phyloP scores from a whole-genome alignment of 2,797 vertebrate genomes.

The Carduelis carduelis region DNA sequence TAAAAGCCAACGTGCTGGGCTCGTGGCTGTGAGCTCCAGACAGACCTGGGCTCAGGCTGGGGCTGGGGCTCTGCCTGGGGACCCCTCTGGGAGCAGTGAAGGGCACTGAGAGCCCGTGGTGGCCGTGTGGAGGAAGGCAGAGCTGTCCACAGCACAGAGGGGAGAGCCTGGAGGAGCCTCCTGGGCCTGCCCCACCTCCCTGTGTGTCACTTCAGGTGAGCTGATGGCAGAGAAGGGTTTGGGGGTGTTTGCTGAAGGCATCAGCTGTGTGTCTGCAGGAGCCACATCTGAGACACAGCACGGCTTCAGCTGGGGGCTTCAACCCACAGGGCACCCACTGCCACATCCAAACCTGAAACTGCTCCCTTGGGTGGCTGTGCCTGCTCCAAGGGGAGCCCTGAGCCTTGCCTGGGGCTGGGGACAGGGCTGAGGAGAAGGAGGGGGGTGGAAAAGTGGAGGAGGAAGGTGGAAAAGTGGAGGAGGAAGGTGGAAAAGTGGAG shows the following conservation, averaged over 20 bases:
- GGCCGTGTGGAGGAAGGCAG: fast-evolving
- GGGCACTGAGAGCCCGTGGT: fast-evolving
- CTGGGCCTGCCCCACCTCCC: not conserved
- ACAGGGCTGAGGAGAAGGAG: not conserved
- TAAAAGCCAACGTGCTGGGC: fast-evolving
- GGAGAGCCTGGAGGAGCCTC: fast-evolving
- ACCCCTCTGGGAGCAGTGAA: not conserved
- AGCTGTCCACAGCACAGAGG: not conserved
- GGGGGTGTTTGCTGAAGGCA: not conserved
- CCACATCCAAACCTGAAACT: fast-evolving
- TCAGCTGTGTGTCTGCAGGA: not conserved
- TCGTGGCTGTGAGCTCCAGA: fast-evolving
- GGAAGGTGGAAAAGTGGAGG: too few species aligned
- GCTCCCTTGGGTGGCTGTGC: not conserved
- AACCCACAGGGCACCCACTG: not conserved
- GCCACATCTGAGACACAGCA: not conserved
- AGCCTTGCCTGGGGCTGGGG: not conserved
- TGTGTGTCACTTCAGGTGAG: not conserved
- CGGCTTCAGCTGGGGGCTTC: fast-evolving
- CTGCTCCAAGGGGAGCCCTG: not conserved
- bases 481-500: not conserved
- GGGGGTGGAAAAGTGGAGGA: not conserved
- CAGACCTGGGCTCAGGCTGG: fast-evolving
- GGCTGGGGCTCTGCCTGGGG: not conserved
- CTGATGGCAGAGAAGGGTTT: not conserved